phyloP scores from a whole-genome alignment of 2,797 vertebrate genomes.

The Thripadectes ignobilis region DNA sequence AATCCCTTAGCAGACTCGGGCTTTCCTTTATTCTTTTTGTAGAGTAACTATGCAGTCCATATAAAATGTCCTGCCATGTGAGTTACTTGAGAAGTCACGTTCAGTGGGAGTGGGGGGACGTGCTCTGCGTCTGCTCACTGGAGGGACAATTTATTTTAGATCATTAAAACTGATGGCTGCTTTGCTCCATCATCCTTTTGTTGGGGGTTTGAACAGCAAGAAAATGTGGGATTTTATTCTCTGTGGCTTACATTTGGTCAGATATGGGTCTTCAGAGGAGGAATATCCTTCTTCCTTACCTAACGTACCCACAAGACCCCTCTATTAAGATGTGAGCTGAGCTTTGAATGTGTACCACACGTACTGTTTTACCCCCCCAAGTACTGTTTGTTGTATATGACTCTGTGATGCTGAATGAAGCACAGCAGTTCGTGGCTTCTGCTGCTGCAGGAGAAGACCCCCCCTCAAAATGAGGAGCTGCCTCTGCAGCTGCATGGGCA shows the following conservation, averaged over 20 bases:
- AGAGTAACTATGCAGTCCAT: neutral
- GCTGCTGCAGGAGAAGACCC: neutral
- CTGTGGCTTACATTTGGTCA: neutral
- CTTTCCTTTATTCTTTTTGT: neutral
- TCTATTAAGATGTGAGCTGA: neutral
- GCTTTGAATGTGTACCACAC: neutral
- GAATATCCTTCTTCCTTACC: neutral
- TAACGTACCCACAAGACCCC: neutral
- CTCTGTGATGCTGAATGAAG: neutral
- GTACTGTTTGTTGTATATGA: neutral
- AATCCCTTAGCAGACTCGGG: neutral
- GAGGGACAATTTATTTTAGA: neutral
- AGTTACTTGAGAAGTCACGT: neutral
- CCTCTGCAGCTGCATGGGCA: neutral
- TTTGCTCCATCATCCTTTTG: neutral
- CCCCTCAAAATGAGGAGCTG: neutral
- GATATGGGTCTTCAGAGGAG: neutral
- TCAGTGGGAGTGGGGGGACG: accelerated
- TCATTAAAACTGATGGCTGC: neutral
- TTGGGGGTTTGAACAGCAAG: neutral
- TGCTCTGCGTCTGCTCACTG: neutral
- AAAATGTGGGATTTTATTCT: neutral
- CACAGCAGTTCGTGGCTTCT: neutral
- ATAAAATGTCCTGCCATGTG: neutral
- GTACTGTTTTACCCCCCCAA: neutral